phyloP scores from a whole-genome alignment of 2,888 invertebrate species.

The Lasioglossum vierecki region DNA sequence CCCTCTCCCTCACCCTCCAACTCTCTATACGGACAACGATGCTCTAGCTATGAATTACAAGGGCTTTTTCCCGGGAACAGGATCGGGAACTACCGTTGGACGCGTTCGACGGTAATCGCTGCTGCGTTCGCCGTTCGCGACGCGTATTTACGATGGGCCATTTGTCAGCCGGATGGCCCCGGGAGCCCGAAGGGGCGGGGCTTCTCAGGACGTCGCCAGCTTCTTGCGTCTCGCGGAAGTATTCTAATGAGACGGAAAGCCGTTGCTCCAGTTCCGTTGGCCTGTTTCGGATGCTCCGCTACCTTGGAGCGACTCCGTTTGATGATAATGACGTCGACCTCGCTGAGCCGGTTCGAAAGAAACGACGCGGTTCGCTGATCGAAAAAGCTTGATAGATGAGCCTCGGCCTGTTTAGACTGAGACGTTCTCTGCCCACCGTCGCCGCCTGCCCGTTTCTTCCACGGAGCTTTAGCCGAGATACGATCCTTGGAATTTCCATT shows the following conservation, averaged over 20 bases:
- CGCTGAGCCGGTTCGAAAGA: neutral
- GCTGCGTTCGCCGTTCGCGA: constrained; percentile 21
- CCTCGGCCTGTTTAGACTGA: neutral
- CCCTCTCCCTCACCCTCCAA: neutral
- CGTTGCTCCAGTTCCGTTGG: constrained; percentile 56
- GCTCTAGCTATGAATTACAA: constrained; percentile 24
- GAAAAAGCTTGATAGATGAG: constrained; percentile 29
- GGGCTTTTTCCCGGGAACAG: neutral
- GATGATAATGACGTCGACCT: constrained; percentile 32
- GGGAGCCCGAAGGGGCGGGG: neutral
- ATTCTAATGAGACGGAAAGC: constrained; percentile 49
- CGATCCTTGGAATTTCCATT: neutral
- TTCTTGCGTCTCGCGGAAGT: constrained; percentile 35
- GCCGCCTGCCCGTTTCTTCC: neutral
- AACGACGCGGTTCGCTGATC: neutral
- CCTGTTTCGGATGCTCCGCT: constrained; percentile 29
- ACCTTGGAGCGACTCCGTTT: neutral
- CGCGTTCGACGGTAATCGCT: constrained; percentile 28
- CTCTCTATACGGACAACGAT: neutral
- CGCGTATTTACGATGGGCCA: constrained; percentile 30
- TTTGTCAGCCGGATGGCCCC: constrained; percentile 16
- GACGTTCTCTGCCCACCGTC: neutral
- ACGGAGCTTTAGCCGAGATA: neutral
- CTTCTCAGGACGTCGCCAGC: neutral
- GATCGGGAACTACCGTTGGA: neutral